Evolutionary conservation across 2,113 vertebrate genomes (phyloP), one percentile per base, ranked within the genome.

Genomic region (Myanophis thanlyinensis): DNA sequence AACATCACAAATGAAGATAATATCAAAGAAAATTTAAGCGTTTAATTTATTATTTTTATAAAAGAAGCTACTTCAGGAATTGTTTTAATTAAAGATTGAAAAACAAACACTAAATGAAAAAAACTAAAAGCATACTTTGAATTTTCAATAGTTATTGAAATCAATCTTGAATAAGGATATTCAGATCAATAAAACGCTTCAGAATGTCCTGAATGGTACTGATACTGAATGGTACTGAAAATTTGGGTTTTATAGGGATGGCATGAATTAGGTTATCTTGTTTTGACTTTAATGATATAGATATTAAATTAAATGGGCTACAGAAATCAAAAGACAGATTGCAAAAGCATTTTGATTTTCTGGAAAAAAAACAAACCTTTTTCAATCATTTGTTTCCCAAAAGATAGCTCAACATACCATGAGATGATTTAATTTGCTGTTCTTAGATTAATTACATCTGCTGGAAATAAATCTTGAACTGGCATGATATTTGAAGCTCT

Each of bases 301-400:
- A 94, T 96, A 95, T 94, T 97, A 98, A 98, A 97, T 96, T 98
- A 98, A 97, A 97, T 94, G 95, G 12, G 93, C 95, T 86, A 93
- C 96, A 93, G 94, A 95, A 94, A 95, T 80, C 87, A 51, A 89
- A 53, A 13, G 27, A 89, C 12, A 9, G 22, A 53, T 35, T 48
- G 52, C 4, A 85, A 53, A 80, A 88, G 44, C 22, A 51, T 88
- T 86, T 30, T 44, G 13, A 52, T 35, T 73, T 62, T 48, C 86
- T 51, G 73, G 10, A 59, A 88, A 62, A 54, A 44, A 10, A 20
- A 51, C 5, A 18, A 18, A 98, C 97, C 97, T 94, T 90, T 40
- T 40, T 40, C 97, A 97, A 97, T 95, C 89, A 85, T 94, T 97
- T 96, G 90, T 84, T 51, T 86, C 87, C 89, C 92, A 89, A 93